These are phyloP conservation scores for Passer domesticus DNA, from an alignment of 2,113 vertebrate genomes.

Conservation along the genomic window DNA sequence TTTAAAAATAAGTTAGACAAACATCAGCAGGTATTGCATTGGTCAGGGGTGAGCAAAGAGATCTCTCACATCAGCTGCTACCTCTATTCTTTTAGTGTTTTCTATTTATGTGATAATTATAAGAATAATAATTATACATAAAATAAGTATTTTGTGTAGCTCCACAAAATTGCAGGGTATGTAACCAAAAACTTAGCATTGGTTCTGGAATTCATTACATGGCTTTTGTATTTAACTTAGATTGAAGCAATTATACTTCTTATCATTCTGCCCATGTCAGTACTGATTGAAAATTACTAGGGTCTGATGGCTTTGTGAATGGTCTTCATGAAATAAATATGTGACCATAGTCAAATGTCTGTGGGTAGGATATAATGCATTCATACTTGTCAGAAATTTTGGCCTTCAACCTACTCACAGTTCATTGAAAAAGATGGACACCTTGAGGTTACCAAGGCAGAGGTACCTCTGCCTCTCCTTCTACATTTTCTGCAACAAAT, in stretches of 20 bases:
- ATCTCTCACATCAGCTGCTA: not conserved
- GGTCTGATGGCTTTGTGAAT: not conserved
- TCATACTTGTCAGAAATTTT: not conserved
- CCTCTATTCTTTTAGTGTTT: not conserved
- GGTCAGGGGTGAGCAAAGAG: not conserved
- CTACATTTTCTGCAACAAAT: not conserved
- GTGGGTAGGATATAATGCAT: not conserved
- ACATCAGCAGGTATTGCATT: not conserved
- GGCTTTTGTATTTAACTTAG: not conserved
- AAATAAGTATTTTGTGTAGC: not conserved
- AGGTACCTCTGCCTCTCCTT: not conserved
- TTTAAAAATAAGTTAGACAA: not conserved
- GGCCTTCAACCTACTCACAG: not conserved
- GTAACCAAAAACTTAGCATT: not conserved
- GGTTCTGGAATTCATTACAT: not conserved
- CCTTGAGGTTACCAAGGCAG: not conserved
- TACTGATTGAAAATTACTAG: not conserved
- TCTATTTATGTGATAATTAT: not conserved
- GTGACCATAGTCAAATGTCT: not conserved
- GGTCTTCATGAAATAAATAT: not conserved
- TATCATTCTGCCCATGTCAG: not conserved
- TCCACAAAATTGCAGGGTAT: not conserved
- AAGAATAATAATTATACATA: not conserved
- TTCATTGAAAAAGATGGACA: not conserved
- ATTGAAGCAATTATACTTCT: not conserved